Evolutionary conservation across 2,113 vertebrate species (phyloP).

Genomic region (Trematomus loennbergii): DNA sequence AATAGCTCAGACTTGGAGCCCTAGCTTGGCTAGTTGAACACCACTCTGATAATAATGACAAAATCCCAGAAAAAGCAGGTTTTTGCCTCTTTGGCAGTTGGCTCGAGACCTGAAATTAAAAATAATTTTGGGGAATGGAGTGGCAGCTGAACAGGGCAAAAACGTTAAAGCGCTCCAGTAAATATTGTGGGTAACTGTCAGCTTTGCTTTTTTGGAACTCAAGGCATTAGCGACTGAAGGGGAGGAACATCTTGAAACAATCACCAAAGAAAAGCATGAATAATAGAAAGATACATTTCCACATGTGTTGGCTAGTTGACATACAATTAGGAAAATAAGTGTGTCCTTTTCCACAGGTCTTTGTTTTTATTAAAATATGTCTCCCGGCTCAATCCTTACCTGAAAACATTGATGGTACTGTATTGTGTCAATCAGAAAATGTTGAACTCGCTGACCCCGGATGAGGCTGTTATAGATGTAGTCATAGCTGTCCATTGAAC

Average conservation of each 20-base stretch:
- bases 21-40: slow-evolving; percentile 40
- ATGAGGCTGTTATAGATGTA: slow-evolving; percentile 37
- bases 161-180: slow-evolving; percentile 66
- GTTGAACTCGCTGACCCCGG: slow-evolving; percentile 62
- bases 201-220: slow-evolving; percentile 63
- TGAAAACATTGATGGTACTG: slow-evolving; percentile 43
- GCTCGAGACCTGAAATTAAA: slow-evolving; percentile 65
- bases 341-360: slow-evolving; percentile 52
- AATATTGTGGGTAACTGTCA: slow-evolving; percentile 79
- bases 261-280: slow-evolving; percentile 73
- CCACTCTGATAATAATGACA: slow-evolving; percentile 67
- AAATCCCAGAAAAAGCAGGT: slow-evolving; percentile 57
- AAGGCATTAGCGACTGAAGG: slow-evolving; percentile 55
- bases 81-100: slow-evolving; percentile 66
- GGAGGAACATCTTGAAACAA: slow-evolving; percentile 81
- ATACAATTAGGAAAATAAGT: slow-evolving; percentile 59
- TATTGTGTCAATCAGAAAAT: slow-evolving; percentile 28
- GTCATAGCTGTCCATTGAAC: slow-evolving; percentile 50
- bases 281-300: slow-evolving; percentile 73
- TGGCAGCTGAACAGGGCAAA: slow-evolving; percentile 60
- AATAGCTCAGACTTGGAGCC: slow-evolving; percentile 37
- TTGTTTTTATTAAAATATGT: slow-evolving; percentile 42
- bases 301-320: slow-evolving; percentile 63
- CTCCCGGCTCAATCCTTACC: slow-evolving; percentile 40
- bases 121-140: slow-evolving; percentile 60